phyloP scores from a whole-genome alignment of 2,113 vertebrate species.

The Cacatua alba region DNA sequence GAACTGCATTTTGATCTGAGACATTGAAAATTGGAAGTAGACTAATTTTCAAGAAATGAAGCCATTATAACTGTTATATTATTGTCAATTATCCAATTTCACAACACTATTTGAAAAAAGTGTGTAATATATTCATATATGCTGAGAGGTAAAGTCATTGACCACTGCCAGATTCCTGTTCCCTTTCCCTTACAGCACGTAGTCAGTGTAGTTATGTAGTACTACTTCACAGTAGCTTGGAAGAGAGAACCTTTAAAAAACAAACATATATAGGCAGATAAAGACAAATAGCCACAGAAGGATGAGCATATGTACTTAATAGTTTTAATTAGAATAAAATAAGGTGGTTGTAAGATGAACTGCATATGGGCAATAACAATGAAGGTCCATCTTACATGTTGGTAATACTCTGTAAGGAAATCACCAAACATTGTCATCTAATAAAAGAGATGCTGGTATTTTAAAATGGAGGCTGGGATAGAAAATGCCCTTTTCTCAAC shows the following conservation, averaged over 20 bases:
- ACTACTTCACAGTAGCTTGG: not conserved
- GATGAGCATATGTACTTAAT: not conserved
- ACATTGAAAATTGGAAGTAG: not conserved
- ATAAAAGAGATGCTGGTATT: not conserved
- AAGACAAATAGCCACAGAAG: not conserved
- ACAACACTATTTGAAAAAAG: not conserved
- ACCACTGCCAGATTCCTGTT: not conserved
- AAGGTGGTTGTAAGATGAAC: not conserved
- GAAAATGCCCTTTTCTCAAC: not conserved
- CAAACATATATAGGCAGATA: not conserved
- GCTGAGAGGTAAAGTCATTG: not conserved
- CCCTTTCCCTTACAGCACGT: not conserved
- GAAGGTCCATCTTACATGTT: not conserved
- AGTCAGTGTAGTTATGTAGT: not conserved
- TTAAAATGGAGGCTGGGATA: not conserved
- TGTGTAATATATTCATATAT: not conserved
- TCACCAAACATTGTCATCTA: not conserved
- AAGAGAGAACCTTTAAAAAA: not conserved
- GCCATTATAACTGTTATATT: not conserved
- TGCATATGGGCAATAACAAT: not conserved
- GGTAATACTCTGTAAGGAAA: not conserved
- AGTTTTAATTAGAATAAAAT: not conserved
- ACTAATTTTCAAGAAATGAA: not conserved
- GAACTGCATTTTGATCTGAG: not conserved
- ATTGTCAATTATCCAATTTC: not conserved